Percentiles rank a stretch among this genome's conserved stretches.
phyloP scores from a whole-genome alignment of 1,140 invertebrate species.

The Nylanderia fulva region DNA sequence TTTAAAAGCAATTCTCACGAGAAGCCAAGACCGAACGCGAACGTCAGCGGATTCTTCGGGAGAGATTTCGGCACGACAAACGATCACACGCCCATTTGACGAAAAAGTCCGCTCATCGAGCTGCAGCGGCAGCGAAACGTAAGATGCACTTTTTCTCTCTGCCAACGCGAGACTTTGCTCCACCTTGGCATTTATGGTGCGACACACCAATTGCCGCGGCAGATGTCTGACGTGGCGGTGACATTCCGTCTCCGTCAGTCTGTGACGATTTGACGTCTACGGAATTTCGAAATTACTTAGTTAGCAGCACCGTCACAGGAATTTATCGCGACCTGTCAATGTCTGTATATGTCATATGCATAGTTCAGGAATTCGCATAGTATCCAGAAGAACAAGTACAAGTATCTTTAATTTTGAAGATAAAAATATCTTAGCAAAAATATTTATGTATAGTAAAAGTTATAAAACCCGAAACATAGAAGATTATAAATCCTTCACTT shows the following conservation, averaged over 20 bases:
- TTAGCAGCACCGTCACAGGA: constrained; percentile 18
- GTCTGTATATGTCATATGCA: neutral
- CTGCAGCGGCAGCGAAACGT: constrained; percentile 34
- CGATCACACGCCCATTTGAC: constrained; percentile 63
- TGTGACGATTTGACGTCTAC: constrained; percentile 71
- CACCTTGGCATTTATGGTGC: constrained; percentile 70
- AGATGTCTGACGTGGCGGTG: constrained; percentile 67
- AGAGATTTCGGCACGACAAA: constrained; percentile 63
- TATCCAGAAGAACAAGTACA: neutral
- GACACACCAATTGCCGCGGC: constrained; percentile 75
- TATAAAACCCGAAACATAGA: neutral
- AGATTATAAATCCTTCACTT: neutral
- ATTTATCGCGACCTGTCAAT: neutral
- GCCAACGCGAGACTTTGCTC: constrained; percentile 44
- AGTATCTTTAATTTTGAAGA: neutral
- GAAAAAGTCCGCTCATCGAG: constrained; percentile 64
- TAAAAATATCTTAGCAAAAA: constrained; percentile 1
- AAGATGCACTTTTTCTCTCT: constrained; percentile 58
- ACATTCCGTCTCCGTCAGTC: constrained; percentile 72
- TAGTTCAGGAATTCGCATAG: neutral
- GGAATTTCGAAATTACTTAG: constrained; percentile 69
- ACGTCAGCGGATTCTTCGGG: constrained; percentile 48
- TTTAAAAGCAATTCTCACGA: constrained; percentile 63
- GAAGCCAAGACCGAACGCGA: constrained; percentile 5
- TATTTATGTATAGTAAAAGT: neutral